These are phyloP conservation scores for Mastomys natalensis DNA, from an alignment of 2,113 vertebrate species.

Conservation along the genomic window DNA sequence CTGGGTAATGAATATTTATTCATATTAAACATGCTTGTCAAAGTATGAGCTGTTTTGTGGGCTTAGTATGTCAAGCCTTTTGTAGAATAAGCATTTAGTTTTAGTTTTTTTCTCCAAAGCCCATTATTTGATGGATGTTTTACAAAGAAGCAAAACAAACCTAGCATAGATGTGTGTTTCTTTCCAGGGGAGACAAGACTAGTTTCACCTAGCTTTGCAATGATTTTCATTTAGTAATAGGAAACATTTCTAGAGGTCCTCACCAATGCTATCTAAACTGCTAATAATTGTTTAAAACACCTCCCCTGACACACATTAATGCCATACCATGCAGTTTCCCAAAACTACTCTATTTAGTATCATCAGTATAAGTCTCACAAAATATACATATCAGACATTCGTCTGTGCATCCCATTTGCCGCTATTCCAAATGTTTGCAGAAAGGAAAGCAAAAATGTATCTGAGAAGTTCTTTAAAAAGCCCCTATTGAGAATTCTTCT, in stretches of 20 bases:
- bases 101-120: not conserved
- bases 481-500: not conserved
- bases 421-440: not conserved
- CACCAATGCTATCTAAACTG: not conserved
- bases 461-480: slow-evolving; percentile 7
- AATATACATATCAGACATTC: not conserved
- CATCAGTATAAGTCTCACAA: slow-evolving; percentile 58
- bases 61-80: not conserved
- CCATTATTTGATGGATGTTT: not conserved
- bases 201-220: slow-evolving; percentile 31
- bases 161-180: not conserved
- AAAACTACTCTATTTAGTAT: slow-evolving; percentile 54
- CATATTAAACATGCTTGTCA: slow-evolving; percentile 34
- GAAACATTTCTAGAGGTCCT: slow-evolving; percentile 29
- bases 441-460: not conserved
- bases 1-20: not conserved
- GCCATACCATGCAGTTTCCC: slow-evolving; percentile 11
- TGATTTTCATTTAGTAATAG: not conserved
- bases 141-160: slow-evolving; percentile 53
- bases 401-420: not conserved
- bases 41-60: not conserved
- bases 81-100: slow-evolving; percentile 33
- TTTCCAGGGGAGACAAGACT: not conserved
- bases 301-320: not conserved
- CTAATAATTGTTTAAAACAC: slow-evolving; percentile 28